These are phyloP conservation scores for Desmodus rotundus DNA, from an alignment of 2,113 vertebrate genomes.

Conservation along the genomic window DNA sequence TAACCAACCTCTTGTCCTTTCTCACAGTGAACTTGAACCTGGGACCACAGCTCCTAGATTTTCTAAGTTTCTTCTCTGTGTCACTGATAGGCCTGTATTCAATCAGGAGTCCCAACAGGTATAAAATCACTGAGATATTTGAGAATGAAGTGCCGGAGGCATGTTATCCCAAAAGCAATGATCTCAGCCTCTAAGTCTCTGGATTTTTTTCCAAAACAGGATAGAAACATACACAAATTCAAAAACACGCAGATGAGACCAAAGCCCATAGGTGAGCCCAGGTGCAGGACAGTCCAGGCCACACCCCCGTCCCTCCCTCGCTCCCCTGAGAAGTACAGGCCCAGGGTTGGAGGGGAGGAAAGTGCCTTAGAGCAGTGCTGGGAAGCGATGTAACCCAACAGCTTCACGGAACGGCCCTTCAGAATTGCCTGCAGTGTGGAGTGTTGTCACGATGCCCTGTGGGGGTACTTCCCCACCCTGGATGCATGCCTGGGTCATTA, in stretches of 20 bases:
- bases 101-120: background rate
- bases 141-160: background rate
- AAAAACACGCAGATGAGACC: background rate
- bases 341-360: rapidly evolving
- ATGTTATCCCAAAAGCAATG: background rate
- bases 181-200: background rate
- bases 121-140: background rate
- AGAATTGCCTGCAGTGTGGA: background rate
- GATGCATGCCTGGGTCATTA: background rate
- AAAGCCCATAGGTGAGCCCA: rapidly evolving
- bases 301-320: rapidly evolving
- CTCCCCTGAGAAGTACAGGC: background rate
- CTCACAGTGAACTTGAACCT: background rate
- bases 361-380: rapidly evolving
- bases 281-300: rapidly evolving
- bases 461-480: background rate
- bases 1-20: rapidly evolving
- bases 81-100: background rate
- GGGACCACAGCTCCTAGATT: rapidly evolving
- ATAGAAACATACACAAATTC: background rate
- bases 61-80: background rate
- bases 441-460: background rate
- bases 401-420: background rate
- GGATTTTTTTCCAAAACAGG: background rate
- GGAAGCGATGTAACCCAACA: background rate